These are phyloP conservation scores for Hermetia illucens DNA, from an alignment of 1,140 invertebrate genomes.

Conservation along the genomic window DNA sequence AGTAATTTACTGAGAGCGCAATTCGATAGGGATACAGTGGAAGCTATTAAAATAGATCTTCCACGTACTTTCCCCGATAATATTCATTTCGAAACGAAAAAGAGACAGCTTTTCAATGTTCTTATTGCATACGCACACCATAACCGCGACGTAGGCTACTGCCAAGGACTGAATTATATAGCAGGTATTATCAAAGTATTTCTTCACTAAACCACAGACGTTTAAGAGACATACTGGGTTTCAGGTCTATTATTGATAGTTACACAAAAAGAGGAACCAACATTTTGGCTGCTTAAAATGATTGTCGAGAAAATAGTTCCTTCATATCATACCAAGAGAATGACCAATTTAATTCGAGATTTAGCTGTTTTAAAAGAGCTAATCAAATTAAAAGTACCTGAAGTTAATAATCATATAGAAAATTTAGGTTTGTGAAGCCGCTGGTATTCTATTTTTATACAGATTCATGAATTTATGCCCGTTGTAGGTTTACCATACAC, in stretches of 20 bases:
- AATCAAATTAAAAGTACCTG: constrained; percentile 63
- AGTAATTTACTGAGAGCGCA: constrained; percentile 47
- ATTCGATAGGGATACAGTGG: constrained; percentile 47
- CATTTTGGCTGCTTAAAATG: constrained; percentile 82
- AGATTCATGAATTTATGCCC: constrained; percentile 1
- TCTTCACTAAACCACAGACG: neutral
- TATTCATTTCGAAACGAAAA: constrained; percentile 72
- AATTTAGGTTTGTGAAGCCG: constrained; percentile 36
- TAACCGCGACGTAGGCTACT: constrained; percentile 77
- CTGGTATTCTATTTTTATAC: constrained; percentile 1
- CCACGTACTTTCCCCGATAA: constrained; percentile 89
- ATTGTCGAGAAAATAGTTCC: constrained; percentile 76
- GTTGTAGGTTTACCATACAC: constrained; percentile 57
- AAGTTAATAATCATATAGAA: constrained; percentile 63
- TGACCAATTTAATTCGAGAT: constrained; percentile 76
- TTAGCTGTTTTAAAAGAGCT: constrained; percentile 76
- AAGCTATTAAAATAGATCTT: constrained; percentile 71
- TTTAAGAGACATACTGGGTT: constrained; percentile 5
- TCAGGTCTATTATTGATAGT: constrained; percentile 64
- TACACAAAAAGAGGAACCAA: constrained; percentile 75
- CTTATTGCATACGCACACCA: constrained; percentile 79
- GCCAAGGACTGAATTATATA: constrained; percentile 89
- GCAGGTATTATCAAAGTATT: constrained; percentile 35
- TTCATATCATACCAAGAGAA: constrained; percentile 75
- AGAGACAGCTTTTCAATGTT: constrained; percentile 67